A percentile compares a stretch with the other conserved stretches of the same genome.
Evolutionary conservation across 1,140 invertebrate genomes (phyloP).

Genomic region (Brachionus rubens): DNA sequence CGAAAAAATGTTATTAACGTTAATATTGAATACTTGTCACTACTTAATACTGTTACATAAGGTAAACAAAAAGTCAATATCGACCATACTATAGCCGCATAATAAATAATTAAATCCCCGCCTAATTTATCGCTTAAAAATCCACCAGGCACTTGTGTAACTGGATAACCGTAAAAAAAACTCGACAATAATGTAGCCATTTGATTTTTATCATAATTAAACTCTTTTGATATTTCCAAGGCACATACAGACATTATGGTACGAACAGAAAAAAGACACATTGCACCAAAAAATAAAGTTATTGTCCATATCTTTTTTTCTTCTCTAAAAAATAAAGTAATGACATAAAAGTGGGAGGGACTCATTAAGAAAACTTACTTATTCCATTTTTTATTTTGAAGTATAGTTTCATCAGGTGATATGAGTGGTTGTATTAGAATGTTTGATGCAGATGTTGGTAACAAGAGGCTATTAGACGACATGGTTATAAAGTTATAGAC

Average conservation of each 20-base stretch:
- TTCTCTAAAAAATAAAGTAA: conserved; percentile 47
- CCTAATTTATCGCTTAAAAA: conserved; percentile 70
- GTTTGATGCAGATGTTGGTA: conserved; percentile 22
- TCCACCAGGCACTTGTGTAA: conserved; percentile 70
- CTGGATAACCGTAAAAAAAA: conserved; percentile 74
- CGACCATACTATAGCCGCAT: conserved; percentile 69
- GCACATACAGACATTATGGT: conserved; percentile 69
- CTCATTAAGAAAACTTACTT: too few species aligned
- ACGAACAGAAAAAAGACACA: conserved; percentile 68
- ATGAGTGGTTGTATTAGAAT: conserved; percentile 22
- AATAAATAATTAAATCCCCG: conserved; percentile 68
- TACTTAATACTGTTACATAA: conserved; percentile 36
- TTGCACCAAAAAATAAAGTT: conserved; percentile 67
- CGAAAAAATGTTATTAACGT: conserved; percentile 66
- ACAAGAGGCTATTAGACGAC: not conserved
- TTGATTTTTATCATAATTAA: conserved; percentile 70
- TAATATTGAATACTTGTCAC: conserved; percentile 64
- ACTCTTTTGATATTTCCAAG: conserved; percentile 67
- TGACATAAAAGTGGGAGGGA: not conserved
- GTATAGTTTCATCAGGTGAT: conserved; percentile 3
- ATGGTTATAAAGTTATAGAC: not conserved
- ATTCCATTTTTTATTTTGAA: conserved; percentile 36
- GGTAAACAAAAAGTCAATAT: conserved; percentile 64
- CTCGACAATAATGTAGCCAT: conserved; percentile 70
- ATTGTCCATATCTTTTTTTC: conserved; percentile 49